Percentiles rank a stretch among this genome's conserved stretches.
Evolutionary conservation across 2,113 vertebrate genomes (phyloP).

Genomic region (Cyprinodon tularosa): DNA sequence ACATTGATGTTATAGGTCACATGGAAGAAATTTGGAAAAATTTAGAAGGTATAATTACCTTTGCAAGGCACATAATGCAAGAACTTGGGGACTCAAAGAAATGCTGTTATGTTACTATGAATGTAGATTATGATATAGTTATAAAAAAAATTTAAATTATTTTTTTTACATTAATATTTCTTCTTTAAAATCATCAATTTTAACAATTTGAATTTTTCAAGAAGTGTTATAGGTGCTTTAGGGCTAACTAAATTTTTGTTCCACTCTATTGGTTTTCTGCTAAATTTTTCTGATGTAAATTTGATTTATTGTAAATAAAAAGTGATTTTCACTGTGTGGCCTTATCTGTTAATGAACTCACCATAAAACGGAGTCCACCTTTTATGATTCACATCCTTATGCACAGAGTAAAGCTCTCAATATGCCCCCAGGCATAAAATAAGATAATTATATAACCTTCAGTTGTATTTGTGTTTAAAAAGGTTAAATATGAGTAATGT

Average conservation of each 20-base stretch:
- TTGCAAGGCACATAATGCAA: too few species aligned
- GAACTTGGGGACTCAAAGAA: too few species aligned
- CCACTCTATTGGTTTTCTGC: neutral
- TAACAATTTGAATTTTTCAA: too few species aligned
- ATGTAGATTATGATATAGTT: neutral
- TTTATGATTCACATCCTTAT: neutral
- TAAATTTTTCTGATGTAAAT: neutral
- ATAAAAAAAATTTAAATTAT: neutral
- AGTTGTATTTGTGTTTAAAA: constrained; percentile 7
- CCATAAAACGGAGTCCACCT: neutral
- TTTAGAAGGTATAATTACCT: neutral
- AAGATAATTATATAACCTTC: neutral
- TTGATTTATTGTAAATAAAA: neutral
- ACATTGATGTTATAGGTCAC: neutral
- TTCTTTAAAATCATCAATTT: neutral
- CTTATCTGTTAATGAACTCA: constrained; percentile 3
- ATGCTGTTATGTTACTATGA: neutral
- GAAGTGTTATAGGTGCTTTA: neutral
- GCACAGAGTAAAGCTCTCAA: constrained; percentile 3
- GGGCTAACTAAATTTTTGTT: neutral
- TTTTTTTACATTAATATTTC: neutral
- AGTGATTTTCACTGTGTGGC: neutral
- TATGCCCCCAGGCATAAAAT: constrained; percentile 1
- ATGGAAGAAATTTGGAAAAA: neutral
- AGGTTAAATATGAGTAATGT: constrained; percentile 11